A percentile compares a stretch with the other conserved stretches of the same genome.
These are phyloP conservation scores for Manduca sexta DNA, from an alignment of 1,140 invertebrate species.

Conservation along the genomic window DNA sequence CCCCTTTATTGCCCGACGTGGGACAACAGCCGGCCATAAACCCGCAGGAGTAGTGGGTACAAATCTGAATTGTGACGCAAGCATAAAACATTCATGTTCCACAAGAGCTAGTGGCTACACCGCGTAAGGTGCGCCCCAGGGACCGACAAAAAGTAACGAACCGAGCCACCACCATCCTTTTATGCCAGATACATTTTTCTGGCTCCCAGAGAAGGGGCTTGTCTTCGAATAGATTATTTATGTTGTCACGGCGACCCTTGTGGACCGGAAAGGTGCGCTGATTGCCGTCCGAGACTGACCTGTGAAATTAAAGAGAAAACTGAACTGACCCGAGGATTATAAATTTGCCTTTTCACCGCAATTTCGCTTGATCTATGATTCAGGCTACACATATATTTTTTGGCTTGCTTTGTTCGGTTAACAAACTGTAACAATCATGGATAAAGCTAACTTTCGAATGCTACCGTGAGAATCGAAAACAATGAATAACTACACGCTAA, in stretches of 20 bases:
- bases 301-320: background rate
- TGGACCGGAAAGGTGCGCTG: conserved; percentile 38
- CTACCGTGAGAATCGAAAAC: too few species aligned
- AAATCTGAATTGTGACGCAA: conserved; percentile 52
- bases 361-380: too few species aligned
- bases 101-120: conserved; percentile 22
- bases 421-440: too few species aligned
- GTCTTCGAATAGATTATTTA: conserved; percentile 61
- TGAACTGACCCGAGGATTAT: background rate
- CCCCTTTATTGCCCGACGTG: conserved; percentile 29
- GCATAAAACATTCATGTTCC: conserved; percentile 57
- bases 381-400: too few species aligned
- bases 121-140: conserved; percentile 39
- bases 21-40: conserved; percentile 33
- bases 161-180: conserved; percentile 41
- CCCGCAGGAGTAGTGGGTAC: conserved; percentile 40
- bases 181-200: conserved; percentile 58
- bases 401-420: too few species aligned
- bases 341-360: conserved; percentile 9
- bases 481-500: too few species aligned
- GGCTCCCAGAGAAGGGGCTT: conserved; percentile 31
- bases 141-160: conserved; percentile 65
- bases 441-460: too few species aligned
- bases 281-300: conserved; percentile 21
- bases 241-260: conserved; percentile 38